A percentile compares a stretch with the other conserved stretches of the same genome.
Evolutionary conservation across 1,140 invertebrate genomes (phyloP).

Genomic region (Papilio dardanus): DNA sequence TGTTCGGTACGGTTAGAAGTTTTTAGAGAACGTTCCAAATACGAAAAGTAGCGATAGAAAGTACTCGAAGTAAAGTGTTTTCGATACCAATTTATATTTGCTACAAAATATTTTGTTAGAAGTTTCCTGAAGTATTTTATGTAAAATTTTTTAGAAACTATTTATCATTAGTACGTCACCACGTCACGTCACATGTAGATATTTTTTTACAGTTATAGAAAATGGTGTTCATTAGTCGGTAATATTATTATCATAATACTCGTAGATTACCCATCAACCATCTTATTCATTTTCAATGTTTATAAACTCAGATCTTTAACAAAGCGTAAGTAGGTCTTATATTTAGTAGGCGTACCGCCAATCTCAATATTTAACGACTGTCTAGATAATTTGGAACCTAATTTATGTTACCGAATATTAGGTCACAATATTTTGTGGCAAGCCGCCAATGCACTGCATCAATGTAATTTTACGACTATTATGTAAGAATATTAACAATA

Average conservation of each 20-base stretch:
- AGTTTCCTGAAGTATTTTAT: neutral
- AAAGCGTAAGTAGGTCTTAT: neutral
- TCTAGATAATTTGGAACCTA: neutral
- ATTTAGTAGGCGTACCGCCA: neutral
- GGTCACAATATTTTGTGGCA: conserved; percentile 17
- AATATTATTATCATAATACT: no score
- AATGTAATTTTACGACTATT: neutral
- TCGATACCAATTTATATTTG: conserved; percentile 42
- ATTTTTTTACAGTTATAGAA: no score
- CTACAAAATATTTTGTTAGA: conserved; percentile 37
- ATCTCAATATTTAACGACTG: neutral
- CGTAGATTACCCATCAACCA: no score
- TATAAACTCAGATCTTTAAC: neutral
- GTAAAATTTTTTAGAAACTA: no score
- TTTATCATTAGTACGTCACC: no score
- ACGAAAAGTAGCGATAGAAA: conserved; percentile 35
- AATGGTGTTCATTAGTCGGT: no score
- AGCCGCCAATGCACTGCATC: neutral
- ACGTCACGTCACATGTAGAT: no score
- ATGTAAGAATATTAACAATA: conserved; percentile 12
- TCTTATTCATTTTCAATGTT: neutral
- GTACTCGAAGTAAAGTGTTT: conserved; percentile 39
- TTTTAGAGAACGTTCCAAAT: conserved; percentile 46
- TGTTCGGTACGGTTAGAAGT: conserved; percentile 47
- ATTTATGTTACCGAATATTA: conserved; percentile 15